These are phyloP conservation scores for Pseudomugil tenellus DNA, from an alignment of 2,797 vertebrate genomes.

Conservation along the genomic window DNA sequence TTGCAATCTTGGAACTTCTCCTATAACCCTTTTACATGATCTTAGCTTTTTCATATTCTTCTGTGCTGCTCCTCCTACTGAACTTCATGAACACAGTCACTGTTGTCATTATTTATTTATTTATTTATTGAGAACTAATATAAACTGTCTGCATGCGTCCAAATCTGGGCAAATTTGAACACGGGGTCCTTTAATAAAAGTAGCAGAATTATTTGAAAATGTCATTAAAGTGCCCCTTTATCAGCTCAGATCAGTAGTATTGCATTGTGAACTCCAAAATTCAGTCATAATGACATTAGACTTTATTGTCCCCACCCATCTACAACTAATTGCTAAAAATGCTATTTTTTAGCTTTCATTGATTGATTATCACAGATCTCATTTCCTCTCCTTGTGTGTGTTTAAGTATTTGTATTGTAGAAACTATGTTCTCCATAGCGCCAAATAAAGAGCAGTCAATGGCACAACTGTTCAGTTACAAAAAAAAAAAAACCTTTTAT, in stretches of 20 bases:
- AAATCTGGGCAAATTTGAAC: constrained; percentile 2
- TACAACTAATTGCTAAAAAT: constrained; percentile 12
- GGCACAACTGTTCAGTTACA: not conserved
- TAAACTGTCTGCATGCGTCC: constrained; percentile 11
- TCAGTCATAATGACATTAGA: constrained; percentile 24
- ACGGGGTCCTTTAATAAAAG: not conserved
- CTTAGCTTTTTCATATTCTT: constrained; percentile 3
- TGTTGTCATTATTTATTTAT: not conserved
- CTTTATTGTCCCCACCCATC: constrained; percentile 3
- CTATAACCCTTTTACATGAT: constrained; percentile 15
- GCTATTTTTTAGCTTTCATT: constrained; percentile 19
- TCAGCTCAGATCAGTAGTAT: not conserved
- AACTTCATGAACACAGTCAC: not conserved
- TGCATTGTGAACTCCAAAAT: constrained; percentile 8
- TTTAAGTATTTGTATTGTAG: not conserved
- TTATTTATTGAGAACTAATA: not conserved
- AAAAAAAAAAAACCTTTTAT: not conserved
- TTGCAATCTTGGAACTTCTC: constrained; percentile 1
- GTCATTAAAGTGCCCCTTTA: not conserved
- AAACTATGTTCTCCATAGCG: not conserved
- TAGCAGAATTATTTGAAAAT: not conserved
- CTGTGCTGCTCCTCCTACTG: constrained; percentile 9
- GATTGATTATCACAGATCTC: constrained; percentile 11
- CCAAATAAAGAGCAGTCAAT: not conserved
- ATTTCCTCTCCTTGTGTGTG: constrained; percentile 7